Evolutionary conservation across 2,113 vertebrate genomes (phyloP), one percentile per base, ranked within the genome.

Genomic region (Azemiops feae): DNA sequence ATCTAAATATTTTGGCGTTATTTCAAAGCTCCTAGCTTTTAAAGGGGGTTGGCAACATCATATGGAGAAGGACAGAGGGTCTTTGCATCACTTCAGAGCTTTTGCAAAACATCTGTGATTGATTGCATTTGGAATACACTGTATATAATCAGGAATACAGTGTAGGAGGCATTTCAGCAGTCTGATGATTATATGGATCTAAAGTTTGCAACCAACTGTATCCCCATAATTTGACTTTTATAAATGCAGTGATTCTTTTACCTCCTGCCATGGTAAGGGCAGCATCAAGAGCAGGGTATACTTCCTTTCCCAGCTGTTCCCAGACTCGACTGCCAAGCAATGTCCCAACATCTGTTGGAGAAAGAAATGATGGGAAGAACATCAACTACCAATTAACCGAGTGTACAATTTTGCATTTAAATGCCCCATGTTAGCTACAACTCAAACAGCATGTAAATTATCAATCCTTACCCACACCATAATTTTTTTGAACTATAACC

Each of bases 261-360:
- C 99, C 98, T 98, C 96, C 97, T 43, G 98, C 98, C 98, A 99
- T 98, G 81, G 97, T 97, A 45, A 98, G 97, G 53, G 97, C 97
- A 1, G 97, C 96, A 93, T 98, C 97, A 8, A 99, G 97, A 18
- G 98, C 98, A 0, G 99, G 99, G 22, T 95, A 96, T 1, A 98
- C 98, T 58, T 98, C 97, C 95, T 98, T 98, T 88, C 96, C 98
- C 87, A 99, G 89, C 54, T 97, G 97, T 5, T 98, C 96, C 0
- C 97, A 98, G 94, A 99, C 98, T 95, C 96, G 96, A 2, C 87
- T 97, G 89, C 99, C 99, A 74, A 99, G 97, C 95, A 99, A 55
- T 1, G 95, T 97, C 91, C 98, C 98, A 92, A 99, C 97, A 96
- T 98, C 99, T 99, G 97, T 16, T 93, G 22, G 34, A 87, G 5